phyloP scores from a whole-genome alignment of 1,140 invertebrate genomes.

The Aphaenogaster rudis region DNA sequence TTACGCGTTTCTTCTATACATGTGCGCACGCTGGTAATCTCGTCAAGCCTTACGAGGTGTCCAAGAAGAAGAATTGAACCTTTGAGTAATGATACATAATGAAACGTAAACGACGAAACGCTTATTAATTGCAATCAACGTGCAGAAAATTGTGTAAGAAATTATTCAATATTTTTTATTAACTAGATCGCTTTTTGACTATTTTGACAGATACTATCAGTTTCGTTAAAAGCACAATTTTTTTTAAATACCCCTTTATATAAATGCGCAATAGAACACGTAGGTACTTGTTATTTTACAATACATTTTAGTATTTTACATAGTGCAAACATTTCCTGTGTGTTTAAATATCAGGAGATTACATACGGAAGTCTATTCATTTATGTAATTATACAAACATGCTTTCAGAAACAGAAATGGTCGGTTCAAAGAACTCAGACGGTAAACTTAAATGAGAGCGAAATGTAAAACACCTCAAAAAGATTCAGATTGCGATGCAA shows the following conservation, averaged over 20 bases:
- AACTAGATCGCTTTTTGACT: neutral
- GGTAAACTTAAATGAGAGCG: slow-evolving; percentile 11
- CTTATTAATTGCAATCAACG: neutral
- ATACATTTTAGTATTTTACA: neutral
- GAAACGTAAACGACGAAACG: neutral
- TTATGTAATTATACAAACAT: slow-evolving; percentile 14
- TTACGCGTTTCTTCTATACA: slow-evolving; percentile 42
- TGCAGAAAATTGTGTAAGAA: neutral
- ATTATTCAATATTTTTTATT: neutral
- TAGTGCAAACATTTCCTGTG: neutral
- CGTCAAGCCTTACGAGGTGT: neutral
- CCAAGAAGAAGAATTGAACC: slow-evolving; percentile 27
- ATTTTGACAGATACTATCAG: neutral
- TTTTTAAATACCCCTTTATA: neutral
- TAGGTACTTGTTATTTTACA: neutral
- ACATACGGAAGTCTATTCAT: neutral
- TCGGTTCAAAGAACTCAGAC: neutral
- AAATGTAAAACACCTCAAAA: slow-evolving; percentile 12
- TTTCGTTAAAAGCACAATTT: neutral
- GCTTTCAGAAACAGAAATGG: slow-evolving; percentile 1
- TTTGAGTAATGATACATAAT: neutral
- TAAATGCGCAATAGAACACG: neutral
- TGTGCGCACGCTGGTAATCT: neutral
- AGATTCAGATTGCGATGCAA: slow-evolving; percentile 18
- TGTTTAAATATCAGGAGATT: neutral